Evolutionary conservation across 2,113 vertebrate species (phyloP).

Genomic region (Strix aluco): DNA sequence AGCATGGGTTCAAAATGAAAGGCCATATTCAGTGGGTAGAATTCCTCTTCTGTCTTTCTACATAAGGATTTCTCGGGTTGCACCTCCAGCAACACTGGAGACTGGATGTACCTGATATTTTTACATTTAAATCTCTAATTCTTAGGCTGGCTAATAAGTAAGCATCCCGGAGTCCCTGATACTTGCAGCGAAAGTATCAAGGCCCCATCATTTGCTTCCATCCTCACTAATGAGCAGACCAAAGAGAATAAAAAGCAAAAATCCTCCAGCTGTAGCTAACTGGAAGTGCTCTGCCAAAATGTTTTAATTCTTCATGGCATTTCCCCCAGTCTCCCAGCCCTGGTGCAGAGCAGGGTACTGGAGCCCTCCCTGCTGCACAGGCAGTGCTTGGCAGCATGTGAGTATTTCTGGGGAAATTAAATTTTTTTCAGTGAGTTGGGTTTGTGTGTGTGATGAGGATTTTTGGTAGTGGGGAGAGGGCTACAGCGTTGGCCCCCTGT

Average conservation of each 20-base stretch:
- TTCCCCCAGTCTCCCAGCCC: neutral
- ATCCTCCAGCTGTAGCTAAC: neutral
- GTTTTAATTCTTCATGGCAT: neutral
- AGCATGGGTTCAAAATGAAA: neutral
- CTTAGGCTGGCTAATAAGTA: neutral
- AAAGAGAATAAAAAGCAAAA: neutral
- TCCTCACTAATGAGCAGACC: neutral
- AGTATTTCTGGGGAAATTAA: neutral
- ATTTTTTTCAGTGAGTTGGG: neutral
- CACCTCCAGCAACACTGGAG: neutral
- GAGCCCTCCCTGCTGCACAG: neutral
- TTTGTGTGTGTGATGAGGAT: too few relatives aligned
- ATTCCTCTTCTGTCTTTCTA: neutral
- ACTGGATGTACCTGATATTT: neutral
- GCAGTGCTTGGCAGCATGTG: accelerated
- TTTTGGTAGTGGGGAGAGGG: too few relatives aligned
- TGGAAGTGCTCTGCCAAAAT: neutral
- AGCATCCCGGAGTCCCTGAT: neutral
- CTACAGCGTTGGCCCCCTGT: too few relatives aligned
- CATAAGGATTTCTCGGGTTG: neutral
- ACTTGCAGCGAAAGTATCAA: neutral
- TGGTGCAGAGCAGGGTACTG: accelerated
- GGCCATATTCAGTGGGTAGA: neutral
- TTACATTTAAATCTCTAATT: neutral
- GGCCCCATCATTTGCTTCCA: neutral